Base-by-base conservation (phyloP, 2,888 invertebrate genomes). In the Eremobia ochroleuca region DNA sequence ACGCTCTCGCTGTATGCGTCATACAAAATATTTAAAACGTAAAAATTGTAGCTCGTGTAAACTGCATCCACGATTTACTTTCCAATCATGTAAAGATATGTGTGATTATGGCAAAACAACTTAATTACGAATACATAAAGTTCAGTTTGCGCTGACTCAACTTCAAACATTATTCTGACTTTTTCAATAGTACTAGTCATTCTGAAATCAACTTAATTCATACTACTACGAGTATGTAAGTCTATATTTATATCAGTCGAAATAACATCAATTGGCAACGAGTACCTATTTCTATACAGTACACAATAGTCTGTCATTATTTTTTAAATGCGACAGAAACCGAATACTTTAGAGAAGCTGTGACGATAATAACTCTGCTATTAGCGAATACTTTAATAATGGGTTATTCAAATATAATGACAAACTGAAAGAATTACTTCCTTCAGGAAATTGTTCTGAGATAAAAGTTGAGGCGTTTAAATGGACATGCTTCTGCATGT, bases 381-480 rank as follows among this genome's bases (percentile, higher is more conserved):
- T 66, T 65, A 55, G n/a, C 6, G 11, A 28, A 34, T 9, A 31
- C 21, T 37, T 11, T 62, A 79, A 64, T 67, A 46, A 43, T 64
- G 43, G 28, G 61, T 73, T 58, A 52, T 83, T 71, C 13, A 37
- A 40, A 68, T 58, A 25, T 69, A 61, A 75, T 58, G 15, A 46
- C 15, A 40, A 40, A 11, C 28, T 52, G 52, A 65, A 75, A 55
- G 6, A 74, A 34, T 5, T 1, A 59, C 4, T 55, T 64, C 68
- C 31, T 69, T 69, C 49, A 69, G 43, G 18, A 76, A 72, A 72
- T 72, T 4, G 37, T 62, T 68, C 3, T 37, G 31, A 61, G 79
- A 62, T 83, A 73, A 67, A 67, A 25, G 67, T 62, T 25, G 8
- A 34, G 21, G 13, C 21, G 31, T 25, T 62, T 46, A 66, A 15